A percentile compares a stretch with the other conserved stretches of the same genome.
These are phyloP conservation scores for Heliconius himera DNA, from an alignment of 1,140 invertebrate species.

Conservation along the genomic window DNA sequence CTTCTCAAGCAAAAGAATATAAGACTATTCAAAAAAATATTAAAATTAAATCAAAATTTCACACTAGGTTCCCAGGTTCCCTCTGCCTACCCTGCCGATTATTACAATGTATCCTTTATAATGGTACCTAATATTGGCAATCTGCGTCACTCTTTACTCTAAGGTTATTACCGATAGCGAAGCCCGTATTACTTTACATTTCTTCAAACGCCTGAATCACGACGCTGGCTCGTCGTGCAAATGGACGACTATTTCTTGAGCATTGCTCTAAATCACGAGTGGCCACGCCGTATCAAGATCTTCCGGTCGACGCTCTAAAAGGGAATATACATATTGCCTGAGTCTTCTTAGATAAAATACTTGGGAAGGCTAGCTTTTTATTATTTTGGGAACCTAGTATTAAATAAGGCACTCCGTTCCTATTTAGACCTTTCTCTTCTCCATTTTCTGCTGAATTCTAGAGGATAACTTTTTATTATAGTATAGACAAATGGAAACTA, in stretches of 20 bases:
- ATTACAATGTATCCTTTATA: not conserved
- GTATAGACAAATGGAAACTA: too few relatives aligned
- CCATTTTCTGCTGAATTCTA: too few relatives aligned
- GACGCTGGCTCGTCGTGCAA: constrained; percentile 59
- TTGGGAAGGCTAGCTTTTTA: not conserved
- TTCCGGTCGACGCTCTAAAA: constrained; percentile 56
- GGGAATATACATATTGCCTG: constrained; percentile 28
- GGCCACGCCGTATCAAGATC: constrained; percentile 67
- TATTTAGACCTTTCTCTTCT: too few relatives aligned
- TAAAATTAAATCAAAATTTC: too few relatives aligned
- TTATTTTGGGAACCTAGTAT: too few relatives aligned
- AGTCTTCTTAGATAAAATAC: not conserved
- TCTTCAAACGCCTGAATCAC: constrained; percentile 60
- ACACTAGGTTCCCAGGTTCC: too few relatives aligned
- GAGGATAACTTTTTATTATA: too few relatives aligned
- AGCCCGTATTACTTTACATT: constrained; percentile 50
- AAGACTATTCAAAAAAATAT: too few relatives aligned
- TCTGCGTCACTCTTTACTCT: constrained; percentile 13
- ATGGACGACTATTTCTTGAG: constrained; percentile 67
- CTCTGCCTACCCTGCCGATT: not conserved
- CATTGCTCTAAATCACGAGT: constrained; percentile 74
- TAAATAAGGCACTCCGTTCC: too few relatives aligned
- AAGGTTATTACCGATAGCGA: constrained; percentile 51
- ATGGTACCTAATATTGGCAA: not conserved
- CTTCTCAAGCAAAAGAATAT: too few relatives aligned